A percentile compares a stretch with the other conserved stretches of the same genome.
These are phyloP conservation scores for Drosophila arizonae DNA, from an alignment of 1,140 invertebrate species.

Conservation along the genomic window DNA sequence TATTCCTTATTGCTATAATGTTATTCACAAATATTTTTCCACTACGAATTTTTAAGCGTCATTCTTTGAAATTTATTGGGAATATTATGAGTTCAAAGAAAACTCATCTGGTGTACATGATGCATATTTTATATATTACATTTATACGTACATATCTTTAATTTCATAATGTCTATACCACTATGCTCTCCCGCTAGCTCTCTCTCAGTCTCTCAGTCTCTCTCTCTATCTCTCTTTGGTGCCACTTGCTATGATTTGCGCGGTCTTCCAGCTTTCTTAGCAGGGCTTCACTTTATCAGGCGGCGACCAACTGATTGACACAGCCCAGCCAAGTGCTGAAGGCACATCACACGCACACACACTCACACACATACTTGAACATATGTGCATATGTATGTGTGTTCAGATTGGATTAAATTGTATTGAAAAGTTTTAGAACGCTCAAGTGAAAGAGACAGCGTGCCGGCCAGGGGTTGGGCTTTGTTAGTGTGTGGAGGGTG, in stretches of 20 bases:
- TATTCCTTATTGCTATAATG: too few relatives aligned
- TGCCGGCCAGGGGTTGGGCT: background rate
- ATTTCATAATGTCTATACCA: too few relatives aligned
- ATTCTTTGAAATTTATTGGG: too few relatives aligned
- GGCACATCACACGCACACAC: constrained; percentile 11
- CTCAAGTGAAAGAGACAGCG: background rate
- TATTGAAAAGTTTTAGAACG: constrained; percentile 68
- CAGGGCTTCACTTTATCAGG: constrained; percentile 38
- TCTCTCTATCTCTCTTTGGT: background rate
- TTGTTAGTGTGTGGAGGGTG: background rate
- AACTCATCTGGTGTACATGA: too few relatives aligned
- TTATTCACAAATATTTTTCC: too few relatives aligned
- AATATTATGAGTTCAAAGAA: too few relatives aligned
- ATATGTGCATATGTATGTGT: constrained; percentile 6
- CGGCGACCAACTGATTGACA: constrained; percentile 27
- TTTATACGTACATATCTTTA: too few relatives aligned
- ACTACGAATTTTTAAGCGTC: too few relatives aligned
- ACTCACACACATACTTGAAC: constrained; percentile 7
- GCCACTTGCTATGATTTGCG: constrained; percentile 8
- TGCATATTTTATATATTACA: too few relatives aligned
- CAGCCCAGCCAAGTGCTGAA: constrained; percentile 17
- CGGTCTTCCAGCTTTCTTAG: constrained; percentile 9
- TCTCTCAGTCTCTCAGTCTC: too few relatives aligned
- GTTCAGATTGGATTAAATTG: constrained; percentile 62
- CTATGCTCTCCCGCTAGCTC: too few relatives aligned